Conservation (phyloP, 2,113 vertebrate genomes). For the Myrmecophaga tridactyla region DNA sequence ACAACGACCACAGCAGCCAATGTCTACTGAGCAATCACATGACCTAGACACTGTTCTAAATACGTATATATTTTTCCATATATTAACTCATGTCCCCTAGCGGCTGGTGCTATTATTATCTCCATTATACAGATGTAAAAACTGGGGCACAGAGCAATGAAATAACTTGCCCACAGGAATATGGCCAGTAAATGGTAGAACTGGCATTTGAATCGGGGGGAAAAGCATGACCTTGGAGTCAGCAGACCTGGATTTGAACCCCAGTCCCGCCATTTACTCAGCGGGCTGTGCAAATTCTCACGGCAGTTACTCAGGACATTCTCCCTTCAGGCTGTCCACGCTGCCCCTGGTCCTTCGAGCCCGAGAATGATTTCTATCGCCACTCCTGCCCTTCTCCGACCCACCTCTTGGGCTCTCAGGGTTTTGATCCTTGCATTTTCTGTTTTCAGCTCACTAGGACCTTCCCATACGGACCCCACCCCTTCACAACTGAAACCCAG, state of each 20-base stretch:
- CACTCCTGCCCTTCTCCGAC: background rate
- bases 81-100: background rate
- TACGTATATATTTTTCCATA: too few species aligned
- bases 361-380: background rate
- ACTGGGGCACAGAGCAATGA: background rate
- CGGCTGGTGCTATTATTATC: background rate
- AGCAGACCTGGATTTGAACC: background rate
- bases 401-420: background rate
- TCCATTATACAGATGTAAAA: background rate
- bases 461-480: background rate
- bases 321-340: too few species aligned
- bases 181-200: background rate
- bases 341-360: background rate
- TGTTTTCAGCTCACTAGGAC: background rate
- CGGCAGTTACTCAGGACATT: fast-evolving
- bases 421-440: background rate
- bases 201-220: background rate
- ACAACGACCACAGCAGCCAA: background rate
- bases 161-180: background rate
- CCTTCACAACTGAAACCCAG: background rate
- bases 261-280: fast-evolving
- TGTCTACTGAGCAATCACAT: background rate
- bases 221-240: background rate
- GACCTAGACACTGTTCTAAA: background rate
- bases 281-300: fast-evolving